Evolutionary conservation across 2,888 invertebrate species (phyloP).

Genomic region (Lordiphosa andalusiaca): DNA sequence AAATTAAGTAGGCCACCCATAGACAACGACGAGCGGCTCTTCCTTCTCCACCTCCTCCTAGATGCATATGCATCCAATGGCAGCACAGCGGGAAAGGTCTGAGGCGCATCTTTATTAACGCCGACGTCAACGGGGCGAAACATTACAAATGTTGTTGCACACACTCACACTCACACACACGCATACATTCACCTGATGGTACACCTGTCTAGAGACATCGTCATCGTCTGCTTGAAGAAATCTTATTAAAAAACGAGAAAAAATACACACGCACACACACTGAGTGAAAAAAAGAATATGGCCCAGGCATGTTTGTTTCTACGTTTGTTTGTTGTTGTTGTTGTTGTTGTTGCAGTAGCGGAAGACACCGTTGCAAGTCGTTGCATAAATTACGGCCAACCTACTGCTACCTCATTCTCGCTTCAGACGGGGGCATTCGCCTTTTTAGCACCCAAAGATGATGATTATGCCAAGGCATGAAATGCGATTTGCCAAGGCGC

Average conservation of each 20-base stretch:
- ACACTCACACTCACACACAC: not conserved
- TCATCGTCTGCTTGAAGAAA: slow-evolving; percentile 68
- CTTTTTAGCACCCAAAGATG: slow-evolving; percentile 65
- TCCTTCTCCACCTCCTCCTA: slow-evolving; percentile 6
- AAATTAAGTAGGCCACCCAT: slow-evolving; percentile 74
- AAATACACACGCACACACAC: slow-evolving; percentile 41
- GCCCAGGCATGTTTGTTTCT: slow-evolving; percentile 52
- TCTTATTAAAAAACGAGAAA: slow-evolving; percentile 60
- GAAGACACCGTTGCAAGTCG: slow-evolving; percentile 72
- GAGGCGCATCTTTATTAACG: slow-evolving; percentile 69
- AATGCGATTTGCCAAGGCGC: slow-evolving; percentile 66
- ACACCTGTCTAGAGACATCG: slow-evolving; percentile 65
- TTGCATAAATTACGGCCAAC: slow-evolving; percentile 65
- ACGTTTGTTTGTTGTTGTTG: slow-evolving; percentile 40
- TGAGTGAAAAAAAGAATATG: slow-evolving; percentile 51
- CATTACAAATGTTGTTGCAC: slow-evolving; percentile 48
- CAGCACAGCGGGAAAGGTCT: slow-evolving; percentile 52
- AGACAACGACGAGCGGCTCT: slow-evolving; percentile 39
- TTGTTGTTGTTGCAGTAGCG: slow-evolving; percentile 56
- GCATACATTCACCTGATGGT: slow-evolving; percentile 4
- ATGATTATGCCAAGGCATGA: slow-evolving; percentile 53
- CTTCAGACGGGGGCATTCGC: slow-evolving; percentile 62
- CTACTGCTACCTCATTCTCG: slow-evolving; percentile 33
- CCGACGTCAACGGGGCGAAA: slow-evolving; percentile 73
- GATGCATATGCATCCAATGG: slow-evolving; percentile 28